Base-by-base conservation (phyloP, 1,140 invertebrate species). In the Drosophila saltans region DNA sequence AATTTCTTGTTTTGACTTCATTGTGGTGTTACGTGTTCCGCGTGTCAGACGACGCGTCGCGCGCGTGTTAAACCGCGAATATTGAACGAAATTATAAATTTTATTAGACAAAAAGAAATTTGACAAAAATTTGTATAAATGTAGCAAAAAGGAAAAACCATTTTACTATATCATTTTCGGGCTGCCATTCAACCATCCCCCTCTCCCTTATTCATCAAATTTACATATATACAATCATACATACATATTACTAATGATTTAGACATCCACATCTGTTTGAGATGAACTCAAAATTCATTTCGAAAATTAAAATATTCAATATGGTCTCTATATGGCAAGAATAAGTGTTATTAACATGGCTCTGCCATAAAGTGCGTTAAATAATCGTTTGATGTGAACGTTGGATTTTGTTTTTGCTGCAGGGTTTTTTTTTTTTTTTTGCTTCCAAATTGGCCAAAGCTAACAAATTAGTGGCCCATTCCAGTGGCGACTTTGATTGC, bases 21-120 rank as follows among this genome's bases (percentile, higher is more conserved):
- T 91, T 92, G 91, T 91, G 91, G 91, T 91, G 91, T 92, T 92
- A 92, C 91, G 91, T 91, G 91, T 92, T 91, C 85, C 82, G 90
- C 82, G 91, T 92, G 90, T 89, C 84, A 92, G 91, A 92, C 91
- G 90, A 79, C 78, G 69, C 81, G 84, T 77, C 75, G 77, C 70
- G 84, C 80, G 83, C 83, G 83, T 67, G 69, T 60, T 67, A 78
- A 64, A 76, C 76, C 76, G 83, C 83, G 78, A 78, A 45, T 64
- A 75, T 70, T 78, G 57, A 72, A 60, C 61, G 68, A 79, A 55
- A 77, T 65, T 67, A 80, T 30, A 68, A 67, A 61, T 72, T 55
- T 75, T 58, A 80, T 30, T 58, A 8, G 6, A 72, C 41, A 58
- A 74, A 69, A 71, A 73, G 68, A 81, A 48, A 66, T 52, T 43